phyloP scores from a whole-genome alignment of 2,888 invertebrate species.

The Dromius quadrimaculatus region DNA sequence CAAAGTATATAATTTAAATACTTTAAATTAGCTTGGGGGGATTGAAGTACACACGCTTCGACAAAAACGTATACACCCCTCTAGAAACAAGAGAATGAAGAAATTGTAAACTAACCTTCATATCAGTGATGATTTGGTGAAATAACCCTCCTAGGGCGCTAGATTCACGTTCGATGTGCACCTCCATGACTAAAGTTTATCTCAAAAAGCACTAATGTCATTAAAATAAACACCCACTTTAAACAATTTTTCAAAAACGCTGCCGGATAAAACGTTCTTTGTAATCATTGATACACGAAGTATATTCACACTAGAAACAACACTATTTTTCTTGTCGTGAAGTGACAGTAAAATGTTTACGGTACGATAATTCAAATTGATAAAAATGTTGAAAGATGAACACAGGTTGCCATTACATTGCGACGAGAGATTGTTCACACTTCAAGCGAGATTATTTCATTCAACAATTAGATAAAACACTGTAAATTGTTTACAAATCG shows the following conservation, averaged over 20 bases:
- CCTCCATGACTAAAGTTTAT: constrained; percentile 74
- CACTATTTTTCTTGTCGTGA: not conserved
- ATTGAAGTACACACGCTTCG: not conserved
- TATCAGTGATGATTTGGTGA: constrained; percentile 94
- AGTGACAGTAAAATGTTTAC: constrained; percentile 43
- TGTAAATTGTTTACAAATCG: constrained; percentile 34
- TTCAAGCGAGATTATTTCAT: constrained; percentile 45
- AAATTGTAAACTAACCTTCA: constrained; percentile 83
- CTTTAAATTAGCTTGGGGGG: constrained; percentile 9
- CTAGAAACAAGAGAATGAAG: not conserved
- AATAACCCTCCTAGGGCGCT: constrained; percentile 93
- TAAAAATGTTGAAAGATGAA: constrained; percentile 8
- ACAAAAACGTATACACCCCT: constrained; percentile 15
- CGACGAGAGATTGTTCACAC: constrained; percentile 22
- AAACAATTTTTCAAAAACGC: constrained; percentile 10
- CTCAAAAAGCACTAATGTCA: constrained; percentile 59
- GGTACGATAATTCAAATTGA: constrained; percentile 24
- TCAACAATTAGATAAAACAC: constrained; percentile 35
- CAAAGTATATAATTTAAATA: not conserved
- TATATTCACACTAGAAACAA: constrained; percentile 19
- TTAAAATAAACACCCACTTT: constrained; percentile 36
- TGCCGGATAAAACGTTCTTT: not conserved
- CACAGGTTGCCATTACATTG: constrained; percentile 25
- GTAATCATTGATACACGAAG: constrained; percentile 15
- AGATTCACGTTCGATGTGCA: constrained; percentile 83